Conservation (phyloP, 2,888 invertebrate species). For the Morpho helenor region DNA sequence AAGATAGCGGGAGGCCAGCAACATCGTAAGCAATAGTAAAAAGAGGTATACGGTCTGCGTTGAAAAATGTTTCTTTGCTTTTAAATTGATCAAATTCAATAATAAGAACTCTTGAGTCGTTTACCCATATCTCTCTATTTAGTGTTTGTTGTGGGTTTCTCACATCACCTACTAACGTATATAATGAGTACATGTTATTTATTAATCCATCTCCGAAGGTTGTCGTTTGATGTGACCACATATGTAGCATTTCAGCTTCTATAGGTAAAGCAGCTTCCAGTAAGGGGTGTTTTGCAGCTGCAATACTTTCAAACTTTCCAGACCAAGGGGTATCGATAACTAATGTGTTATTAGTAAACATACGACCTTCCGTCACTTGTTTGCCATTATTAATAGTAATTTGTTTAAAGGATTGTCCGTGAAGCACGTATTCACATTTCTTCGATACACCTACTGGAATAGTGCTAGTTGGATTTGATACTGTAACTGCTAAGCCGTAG, state of each 20-base stretch:
- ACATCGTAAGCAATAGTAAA: constrained; percentile 93
- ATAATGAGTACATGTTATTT: constrained; percentile 89
- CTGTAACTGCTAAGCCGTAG: constrained; percentile 87
- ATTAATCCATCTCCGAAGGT: constrained; percentile 86
- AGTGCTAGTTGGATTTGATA: constrained; percentile 77
- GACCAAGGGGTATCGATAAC: constrained; percentile 87
- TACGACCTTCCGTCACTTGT: constrained; percentile 86
- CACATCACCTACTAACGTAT: constrained; percentile 90
- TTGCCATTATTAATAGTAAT: constrained; percentile 84
- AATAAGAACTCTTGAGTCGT: constrained; percentile 92
- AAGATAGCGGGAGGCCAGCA: constrained; percentile 92
- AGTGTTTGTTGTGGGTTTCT: constrained; percentile 91
- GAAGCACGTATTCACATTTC: constrained; percentile 80
- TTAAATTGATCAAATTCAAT: constrained; percentile 96
- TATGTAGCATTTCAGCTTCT: constrained; percentile 93
- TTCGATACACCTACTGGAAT: constrained; percentile 77
- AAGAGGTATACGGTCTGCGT: constrained; percentile 89
- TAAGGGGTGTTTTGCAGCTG: constrained; percentile 89
- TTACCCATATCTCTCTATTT: constrained; percentile 92
- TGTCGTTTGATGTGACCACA: constrained; percentile 91
- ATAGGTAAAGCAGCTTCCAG: constrained; percentile 91
- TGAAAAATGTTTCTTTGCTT: constrained; percentile 93
- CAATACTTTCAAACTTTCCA: constrained; percentile 86
- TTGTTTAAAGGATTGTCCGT: constrained; percentile 83
- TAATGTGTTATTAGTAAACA: constrained; percentile 88